Evolutionary conservation across 1,140 invertebrate species (phyloP).

Genomic region (Drosophila serrata): DNA sequence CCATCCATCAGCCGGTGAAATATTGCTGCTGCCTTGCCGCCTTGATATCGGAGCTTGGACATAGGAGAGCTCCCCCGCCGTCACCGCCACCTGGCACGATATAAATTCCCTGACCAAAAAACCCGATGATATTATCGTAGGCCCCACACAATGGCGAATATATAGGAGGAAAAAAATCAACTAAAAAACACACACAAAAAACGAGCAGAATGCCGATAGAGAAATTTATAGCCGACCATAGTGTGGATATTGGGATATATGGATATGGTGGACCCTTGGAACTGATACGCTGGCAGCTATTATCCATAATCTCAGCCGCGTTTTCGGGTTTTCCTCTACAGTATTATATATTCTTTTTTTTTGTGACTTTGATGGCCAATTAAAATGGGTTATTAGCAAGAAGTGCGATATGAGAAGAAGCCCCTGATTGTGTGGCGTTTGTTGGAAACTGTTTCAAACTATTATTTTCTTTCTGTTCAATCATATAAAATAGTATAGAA

Average conservation of each 20-base stretch:
- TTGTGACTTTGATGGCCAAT: slow-evolving; percentile 72
- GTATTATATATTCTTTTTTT: slow-evolving; percentile 6
- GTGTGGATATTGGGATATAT: slow-evolving; percentile 38
- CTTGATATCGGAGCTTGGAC: slow-evolving; percentile 46
- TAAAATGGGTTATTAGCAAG: slow-evolving; percentile 76
- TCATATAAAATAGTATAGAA: slow-evolving; percentile 42
- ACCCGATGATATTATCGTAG: slow-evolving; percentile 70
- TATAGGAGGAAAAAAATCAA: slow-evolving; percentile 14
- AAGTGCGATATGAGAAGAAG: slow-evolving; percentile 65
- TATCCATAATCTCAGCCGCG: slow-evolving; percentile 57
- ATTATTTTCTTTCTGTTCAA: slow-evolving; percentile 24
- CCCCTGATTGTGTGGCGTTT: slow-evolving; percentile 64
- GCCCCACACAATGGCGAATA: slow-evolving; percentile 77
- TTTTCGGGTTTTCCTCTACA: slow-evolving; percentile 39
- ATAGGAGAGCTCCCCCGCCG: background rate
- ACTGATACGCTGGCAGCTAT: slow-evolving; percentile 61
- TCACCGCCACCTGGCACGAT: slow-evolving; percentile 62
- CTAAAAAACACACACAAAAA: slow-evolving; percentile 15
- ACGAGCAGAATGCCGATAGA: slow-evolving; percentile 59
- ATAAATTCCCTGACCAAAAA: slow-evolving; percentile 72
- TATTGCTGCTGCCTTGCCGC: slow-evolving; percentile 57
- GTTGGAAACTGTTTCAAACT: slow-evolving; percentile 56
- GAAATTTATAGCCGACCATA: slow-evolving; percentile 77
- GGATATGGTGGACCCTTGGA: slow-evolving; percentile 72
- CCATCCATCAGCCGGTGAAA: slow-evolving; percentile 79